Evolutionary conservation across 2,797 vertebrate genomes (phyloP).

Genomic region (Spinus olivaceus): DNA sequence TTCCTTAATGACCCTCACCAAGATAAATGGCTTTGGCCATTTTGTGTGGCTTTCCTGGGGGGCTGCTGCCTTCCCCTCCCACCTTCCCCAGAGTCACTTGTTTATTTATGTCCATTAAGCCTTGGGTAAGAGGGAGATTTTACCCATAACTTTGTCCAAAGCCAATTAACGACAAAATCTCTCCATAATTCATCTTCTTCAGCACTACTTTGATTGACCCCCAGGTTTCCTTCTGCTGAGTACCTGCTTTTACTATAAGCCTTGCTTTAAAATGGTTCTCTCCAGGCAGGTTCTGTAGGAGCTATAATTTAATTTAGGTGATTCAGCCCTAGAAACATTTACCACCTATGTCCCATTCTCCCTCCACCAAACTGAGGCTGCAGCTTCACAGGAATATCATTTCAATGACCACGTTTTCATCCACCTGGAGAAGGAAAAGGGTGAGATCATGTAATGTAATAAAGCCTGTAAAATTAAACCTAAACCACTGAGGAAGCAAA

Average conservation of each 20-base stretch:
- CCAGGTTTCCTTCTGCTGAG: background rate
- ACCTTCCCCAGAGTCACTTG: background rate
- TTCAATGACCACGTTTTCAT: background rate
- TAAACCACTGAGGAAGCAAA: slow-evolving; percentile 39
- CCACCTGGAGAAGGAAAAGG: slow-evolving; percentile 12
- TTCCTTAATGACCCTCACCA: rapidly evolving
- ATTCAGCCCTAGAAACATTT: slow-evolving; percentile 24
- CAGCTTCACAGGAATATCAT: background rate
- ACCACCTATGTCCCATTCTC: background rate
- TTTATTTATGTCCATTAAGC: background rate
- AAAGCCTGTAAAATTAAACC: slow-evolving; percentile 62
- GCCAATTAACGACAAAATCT: background rate
- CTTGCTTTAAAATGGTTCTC: background rate
- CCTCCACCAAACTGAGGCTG: background rate
- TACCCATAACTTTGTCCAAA: background rate
- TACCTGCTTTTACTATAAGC: background rate
- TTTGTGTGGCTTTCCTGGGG: background rate
- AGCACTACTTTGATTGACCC: background rate
- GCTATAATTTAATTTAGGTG: slow-evolving; percentile 8
- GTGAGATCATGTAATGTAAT: slow-evolving; percentile 36
- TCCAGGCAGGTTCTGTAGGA: background rate
- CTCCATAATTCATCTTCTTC: background rate
- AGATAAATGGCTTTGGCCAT: background rate
- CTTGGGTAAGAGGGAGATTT: background rate
- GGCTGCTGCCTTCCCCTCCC: background rate